These are phyloP conservation scores for Phalera bucephala DNA, from an alignment of 2,888 invertebrate genomes.

Conservation along the genomic window DNA sequence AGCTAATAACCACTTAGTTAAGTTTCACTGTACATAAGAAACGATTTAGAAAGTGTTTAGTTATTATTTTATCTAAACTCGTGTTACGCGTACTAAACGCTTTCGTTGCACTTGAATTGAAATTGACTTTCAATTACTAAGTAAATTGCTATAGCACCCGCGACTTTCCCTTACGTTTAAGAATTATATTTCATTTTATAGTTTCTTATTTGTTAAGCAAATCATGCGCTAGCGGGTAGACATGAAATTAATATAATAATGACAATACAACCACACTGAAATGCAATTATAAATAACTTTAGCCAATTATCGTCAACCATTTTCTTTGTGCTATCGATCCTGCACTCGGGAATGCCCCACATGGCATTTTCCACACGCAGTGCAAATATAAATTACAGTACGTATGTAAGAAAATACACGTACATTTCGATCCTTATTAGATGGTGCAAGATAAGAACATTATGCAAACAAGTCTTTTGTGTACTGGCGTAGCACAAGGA, in stretches of 20 bases:
- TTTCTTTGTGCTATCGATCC: slow-evolving; percentile 29
- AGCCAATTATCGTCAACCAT: slow-evolving; percentile 12
- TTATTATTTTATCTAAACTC: slow-evolving; percentile 57
- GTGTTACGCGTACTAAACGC: slow-evolving; percentile 60
- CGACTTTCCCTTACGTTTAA: slow-evolving; percentile 31
- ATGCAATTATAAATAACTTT: slow-evolving; percentile 9
- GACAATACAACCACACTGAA: too few species aligned
- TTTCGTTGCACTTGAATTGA: slow-evolving; percentile 61
- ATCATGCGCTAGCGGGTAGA: too few species aligned
- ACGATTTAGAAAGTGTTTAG: slow-evolving; percentile 62
- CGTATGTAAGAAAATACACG: slow-evolving; percentile 26
- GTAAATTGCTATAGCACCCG: slow-evolving; percentile 41
- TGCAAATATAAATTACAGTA: slow-evolving; percentile 1
- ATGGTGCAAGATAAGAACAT: slow-evolving; percentile 55
- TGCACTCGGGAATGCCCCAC: slow-evolving; percentile 21
- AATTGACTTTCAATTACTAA: slow-evolving; percentile 58
- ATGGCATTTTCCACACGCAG: slow-evolving; percentile 22
- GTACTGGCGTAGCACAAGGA: slow-evolving; percentile 49
- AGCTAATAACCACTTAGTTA: too few species aligned
- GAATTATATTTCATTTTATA: slow-evolving; percentile 11
- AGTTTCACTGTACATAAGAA: slow-evolving; percentile 49
- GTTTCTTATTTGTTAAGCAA: slow-evolving; percentile 5
- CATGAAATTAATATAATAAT: too few species aligned
- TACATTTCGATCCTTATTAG: slow-evolving; percentile 43
- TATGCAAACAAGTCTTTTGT: slow-evolving; percentile 71